Conservation (phyloP, 2,888 invertebrate species). For the Netelia fuscicornis region DNA sequence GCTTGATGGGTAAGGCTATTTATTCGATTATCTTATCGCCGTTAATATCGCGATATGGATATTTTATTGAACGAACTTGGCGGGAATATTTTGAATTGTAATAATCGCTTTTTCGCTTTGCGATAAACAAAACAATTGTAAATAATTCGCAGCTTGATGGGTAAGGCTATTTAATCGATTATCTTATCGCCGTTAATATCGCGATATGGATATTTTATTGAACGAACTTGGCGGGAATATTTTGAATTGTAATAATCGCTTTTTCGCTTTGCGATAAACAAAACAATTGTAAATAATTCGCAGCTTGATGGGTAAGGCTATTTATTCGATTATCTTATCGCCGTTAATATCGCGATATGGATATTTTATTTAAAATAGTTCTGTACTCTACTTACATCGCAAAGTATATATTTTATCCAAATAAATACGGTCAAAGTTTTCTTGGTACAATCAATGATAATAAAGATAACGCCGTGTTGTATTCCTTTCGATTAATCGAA, state of each 20-base stretch:
- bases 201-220: conserved; percentile 68
- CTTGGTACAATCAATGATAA: conserved; percentile 19
- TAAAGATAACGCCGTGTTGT: conserved; percentile 35
- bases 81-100: neutral
- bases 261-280: conserved; percentile 8
- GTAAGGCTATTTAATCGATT: conserved; percentile 53
- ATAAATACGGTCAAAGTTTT: conserved; percentile 49
- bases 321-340: conserved; percentile 50
- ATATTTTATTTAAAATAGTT: conserved; percentile 70
- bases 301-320: conserved; percentile 26
- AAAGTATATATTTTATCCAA: conserved; percentile 50
- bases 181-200: conserved; percentile 50
- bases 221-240: conserved; percentile 13
- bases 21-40: too few species aligned
- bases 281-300: neutral
- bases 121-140: neutral
- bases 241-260: neutral
- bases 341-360: conserved; percentile 63
- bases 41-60: too few species aligned
- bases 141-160: neutral
- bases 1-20: too few species aligned
- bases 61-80: conserved; percentile 3
- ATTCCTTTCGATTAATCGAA: neutral
- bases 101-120: conserved; percentile 4
- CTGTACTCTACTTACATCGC: conserved; percentile 65